Percentiles rank a stretch among this genome's conserved stretches.
Evolutionary conservation across 2,888 invertebrate genomes (phyloP).

Genomic region (Mellilla xanthometata): DNA sequence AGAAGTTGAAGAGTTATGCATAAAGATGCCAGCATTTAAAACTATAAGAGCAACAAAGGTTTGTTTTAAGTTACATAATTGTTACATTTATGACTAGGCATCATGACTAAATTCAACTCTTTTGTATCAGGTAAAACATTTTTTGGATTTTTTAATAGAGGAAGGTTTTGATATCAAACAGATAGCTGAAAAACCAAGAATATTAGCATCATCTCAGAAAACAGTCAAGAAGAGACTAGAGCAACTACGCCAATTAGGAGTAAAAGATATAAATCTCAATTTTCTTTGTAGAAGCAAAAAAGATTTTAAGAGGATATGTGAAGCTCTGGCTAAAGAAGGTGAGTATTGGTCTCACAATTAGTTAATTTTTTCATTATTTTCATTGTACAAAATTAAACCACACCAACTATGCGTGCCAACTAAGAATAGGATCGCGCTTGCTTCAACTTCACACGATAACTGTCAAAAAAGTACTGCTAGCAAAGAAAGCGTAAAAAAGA

Average conservation of each 20-base stretch:
- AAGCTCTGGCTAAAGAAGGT: conserved; percentile 37
- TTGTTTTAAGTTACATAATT: not conserved
- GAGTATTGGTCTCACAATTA: conserved; percentile 4
- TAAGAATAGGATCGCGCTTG: too few species aligned
- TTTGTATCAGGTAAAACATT: conserved; percentile 76
- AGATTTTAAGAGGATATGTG: conserved; percentile 77
- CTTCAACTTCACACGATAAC: too few species aligned
- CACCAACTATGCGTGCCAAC: too few species aligned
- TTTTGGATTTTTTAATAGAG: conserved; percentile 79
- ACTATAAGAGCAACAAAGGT: conserved; percentile 83
- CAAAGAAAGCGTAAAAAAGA: too few species aligned
- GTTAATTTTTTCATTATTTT: too few species aligned
- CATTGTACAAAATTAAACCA: too few species aligned
- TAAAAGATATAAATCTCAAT: conserved; percentile 74
- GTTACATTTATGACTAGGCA: too few species aligned
- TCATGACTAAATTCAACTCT: not conserved
- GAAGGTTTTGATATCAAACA: conserved; percentile 79
- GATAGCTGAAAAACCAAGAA: conserved; percentile 77
- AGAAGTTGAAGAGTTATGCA: conserved; percentile 72
- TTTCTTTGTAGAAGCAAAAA: conserved; percentile 81
- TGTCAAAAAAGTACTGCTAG: too few species aligned
- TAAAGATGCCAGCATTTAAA: conserved; percentile 75
- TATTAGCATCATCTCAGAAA: conserved; percentile 79
- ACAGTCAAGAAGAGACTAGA: conserved; percentile 79
- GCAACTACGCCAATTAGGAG: conserved; percentile 69